A percentile compares a stretch with the other conserved stretches of the same genome.
These are phyloP conservation scores for Moxostoma hubbsi DNA, from an alignment of 2,797 vertebrate species.

Conservation along the genomic window DNA sequence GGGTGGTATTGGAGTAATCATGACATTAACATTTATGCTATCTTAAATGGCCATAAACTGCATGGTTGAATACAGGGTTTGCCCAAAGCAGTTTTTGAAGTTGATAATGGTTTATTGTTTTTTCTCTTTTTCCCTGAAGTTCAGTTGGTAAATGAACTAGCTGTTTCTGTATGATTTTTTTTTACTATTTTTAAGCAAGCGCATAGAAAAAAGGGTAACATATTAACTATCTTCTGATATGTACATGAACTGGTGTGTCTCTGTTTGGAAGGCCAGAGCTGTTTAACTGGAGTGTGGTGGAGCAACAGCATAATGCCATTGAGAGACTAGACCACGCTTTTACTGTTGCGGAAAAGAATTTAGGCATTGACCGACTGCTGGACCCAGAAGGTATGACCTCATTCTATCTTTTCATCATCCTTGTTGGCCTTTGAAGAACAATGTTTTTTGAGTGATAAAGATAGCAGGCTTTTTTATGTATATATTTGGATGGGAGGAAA, in stretches of 20 bases:
- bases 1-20: too few species aligned
- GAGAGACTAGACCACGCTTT: conserved; percentile 95
- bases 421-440: conserved; percentile 17
- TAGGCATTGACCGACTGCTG: conserved; percentile 94
- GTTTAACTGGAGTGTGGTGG: conserved; percentile 91
- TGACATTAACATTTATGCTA: background rate
- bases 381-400: conserved; percentile 89
- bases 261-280: conserved; percentile 85
- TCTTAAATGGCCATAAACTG: conserved; percentile 47
- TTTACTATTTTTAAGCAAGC: conserved; percentile 26
- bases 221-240: background rate
- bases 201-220: conserved; percentile 1
- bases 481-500: conserved; percentile 7
- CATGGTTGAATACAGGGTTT: conserved; percentile 4
- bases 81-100: conserved; percentile 28
- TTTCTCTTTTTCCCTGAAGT: conserved; percentile 22
- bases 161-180: conserved; percentile 20
- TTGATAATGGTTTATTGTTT: conserved; percentile 37
- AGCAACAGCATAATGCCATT: conserved; percentile 82
- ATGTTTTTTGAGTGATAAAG: conserved; percentile 12
- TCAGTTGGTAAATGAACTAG: conserved; percentile 36
- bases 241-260: conserved; percentile 7
- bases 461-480: conserved; percentile 2
- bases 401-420: conserved; percentile 21
- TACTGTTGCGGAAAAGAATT: conserved; percentile 83